Evolutionary conservation across 2,113 vertebrate genomes (phyloP).

Genomic region (Lamprologus speciosus): DNA sequence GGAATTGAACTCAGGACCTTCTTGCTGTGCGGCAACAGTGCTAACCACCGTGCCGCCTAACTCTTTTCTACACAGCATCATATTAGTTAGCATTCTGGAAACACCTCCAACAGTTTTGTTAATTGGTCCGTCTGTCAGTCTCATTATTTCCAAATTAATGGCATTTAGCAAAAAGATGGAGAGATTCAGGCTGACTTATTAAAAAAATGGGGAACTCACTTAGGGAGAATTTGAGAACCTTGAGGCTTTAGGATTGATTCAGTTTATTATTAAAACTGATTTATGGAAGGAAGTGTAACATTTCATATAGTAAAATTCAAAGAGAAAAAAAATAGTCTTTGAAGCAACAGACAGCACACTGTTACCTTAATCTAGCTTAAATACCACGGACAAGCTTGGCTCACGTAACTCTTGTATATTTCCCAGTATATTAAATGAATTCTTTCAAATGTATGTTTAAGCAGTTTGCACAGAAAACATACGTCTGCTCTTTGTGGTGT

Average conservation of each 20-base stretch:
- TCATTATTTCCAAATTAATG: not conserved
- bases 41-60: fast-evolving
- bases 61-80: not conserved
- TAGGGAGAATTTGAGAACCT: not conserved
- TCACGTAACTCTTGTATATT: not conserved
- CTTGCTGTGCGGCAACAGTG: no score
- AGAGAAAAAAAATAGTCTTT: not conserved
- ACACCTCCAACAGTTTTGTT: not conserved
- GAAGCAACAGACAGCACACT: not conserved
- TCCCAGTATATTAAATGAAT: fast-evolving
- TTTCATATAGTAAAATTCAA: not conserved
- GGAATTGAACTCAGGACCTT: fast-evolving
- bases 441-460: not conserved
- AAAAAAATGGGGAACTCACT: not conserved
- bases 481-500: not conserved
- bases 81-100: not conserved
- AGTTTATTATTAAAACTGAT: not conserved
- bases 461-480: not conserved
- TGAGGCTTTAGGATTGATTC: not conserved
- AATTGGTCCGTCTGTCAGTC: not conserved
- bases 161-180: not conserved
- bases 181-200: not conserved
- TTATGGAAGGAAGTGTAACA: not conserved
- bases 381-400: not conserved
- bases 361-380: not conserved